Conservation (phyloP, 2,888 invertebrate species). For the Hydroisotoma schaefferi region DNA sequence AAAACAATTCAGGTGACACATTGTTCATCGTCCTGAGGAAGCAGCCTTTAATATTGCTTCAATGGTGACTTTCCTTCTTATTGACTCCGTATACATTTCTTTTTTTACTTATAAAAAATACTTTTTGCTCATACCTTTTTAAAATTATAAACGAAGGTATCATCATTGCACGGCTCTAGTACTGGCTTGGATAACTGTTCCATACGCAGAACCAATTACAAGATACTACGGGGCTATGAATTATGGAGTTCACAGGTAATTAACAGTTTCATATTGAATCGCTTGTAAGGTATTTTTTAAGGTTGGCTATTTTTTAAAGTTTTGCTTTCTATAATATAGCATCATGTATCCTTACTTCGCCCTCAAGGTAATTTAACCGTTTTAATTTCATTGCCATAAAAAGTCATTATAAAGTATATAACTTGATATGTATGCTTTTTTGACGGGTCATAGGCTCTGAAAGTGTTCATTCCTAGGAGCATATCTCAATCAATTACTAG, state of each 20-base stretch:
- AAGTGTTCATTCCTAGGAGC: constrained; percentile 74
- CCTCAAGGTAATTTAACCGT: constrained; percentile 53
- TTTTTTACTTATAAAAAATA: not conserved
- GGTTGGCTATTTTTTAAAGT: constrained; percentile 52
- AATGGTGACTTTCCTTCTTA: constrained; percentile 55
- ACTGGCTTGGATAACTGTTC: constrained; percentile 92
- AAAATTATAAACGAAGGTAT: constrained; percentile 5
- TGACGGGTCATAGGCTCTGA: constrained; percentile 61
- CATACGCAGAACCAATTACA: constrained; percentile 82
- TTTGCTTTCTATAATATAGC: not conserved
- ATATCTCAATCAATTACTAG: constrained; percentile 87
- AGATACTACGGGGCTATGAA: constrained; percentile 95
- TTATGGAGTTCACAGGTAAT: constrained; percentile 72
- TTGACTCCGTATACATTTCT: constrained; percentile 22
- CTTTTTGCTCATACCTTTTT: not conserved
- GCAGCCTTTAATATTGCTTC: constrained; percentile 87
- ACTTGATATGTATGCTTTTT: not conserved
- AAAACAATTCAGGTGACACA: constrained; percentile 23
- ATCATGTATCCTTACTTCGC: constrained; percentile 92
- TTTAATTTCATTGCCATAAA: constrained; percentile 3
- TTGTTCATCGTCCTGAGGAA: constrained; percentile 83
- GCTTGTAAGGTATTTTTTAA: not conserved
- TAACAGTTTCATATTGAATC: not conserved
- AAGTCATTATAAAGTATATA: not conserved
- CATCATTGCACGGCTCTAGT: constrained; percentile 56